Evolutionary conservation across 2,888 invertebrate species (phyloP).

Genomic region (Idaea dimidiata): DNA sequence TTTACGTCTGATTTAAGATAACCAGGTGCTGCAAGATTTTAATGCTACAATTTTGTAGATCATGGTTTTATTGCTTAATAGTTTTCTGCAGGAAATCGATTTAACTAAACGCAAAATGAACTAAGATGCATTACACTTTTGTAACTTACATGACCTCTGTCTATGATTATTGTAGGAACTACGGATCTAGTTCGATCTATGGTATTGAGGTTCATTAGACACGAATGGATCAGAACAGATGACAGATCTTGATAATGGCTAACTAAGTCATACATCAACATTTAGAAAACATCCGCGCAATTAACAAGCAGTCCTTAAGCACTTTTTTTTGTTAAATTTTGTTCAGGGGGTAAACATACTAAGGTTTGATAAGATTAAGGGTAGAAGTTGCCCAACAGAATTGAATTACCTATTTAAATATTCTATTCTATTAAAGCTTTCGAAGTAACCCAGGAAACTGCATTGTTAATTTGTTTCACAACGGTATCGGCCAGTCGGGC

Average conservation of each 20-base stretch:
- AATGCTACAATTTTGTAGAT: background rate
- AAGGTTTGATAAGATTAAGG: background rate
- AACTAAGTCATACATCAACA: no score
- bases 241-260: background rate
- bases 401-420: background rate
- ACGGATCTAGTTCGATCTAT: no score
- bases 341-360: no score
- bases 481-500: background rate
- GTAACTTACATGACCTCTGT: no score
- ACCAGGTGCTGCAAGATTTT: background rate
- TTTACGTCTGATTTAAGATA: background rate
- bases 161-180: no score
- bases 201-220: no score
- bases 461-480: background rate
- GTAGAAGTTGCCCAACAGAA: background rate
- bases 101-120: no score
- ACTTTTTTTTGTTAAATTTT: no score
- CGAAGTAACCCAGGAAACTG: background rate
- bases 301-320: no score
- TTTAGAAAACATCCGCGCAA: no score
- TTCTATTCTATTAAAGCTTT: background rate
- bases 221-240: background rate
- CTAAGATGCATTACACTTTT: no score
- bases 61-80: background rate
- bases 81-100: no score